Conservation (phyloP, 1,140 invertebrate genomes). For the Spodoptera litura region DNA sequence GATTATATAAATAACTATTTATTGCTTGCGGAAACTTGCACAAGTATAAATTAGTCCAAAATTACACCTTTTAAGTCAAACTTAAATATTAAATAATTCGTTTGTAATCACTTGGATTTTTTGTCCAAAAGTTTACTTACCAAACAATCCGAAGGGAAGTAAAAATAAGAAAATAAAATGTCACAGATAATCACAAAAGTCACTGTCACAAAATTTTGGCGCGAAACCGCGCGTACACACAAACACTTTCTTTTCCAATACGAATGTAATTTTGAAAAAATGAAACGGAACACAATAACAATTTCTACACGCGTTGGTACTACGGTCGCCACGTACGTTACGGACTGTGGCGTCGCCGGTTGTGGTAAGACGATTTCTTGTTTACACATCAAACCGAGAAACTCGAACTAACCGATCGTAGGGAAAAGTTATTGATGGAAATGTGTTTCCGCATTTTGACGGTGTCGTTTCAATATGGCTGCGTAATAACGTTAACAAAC, state of each 20-base stretch:
- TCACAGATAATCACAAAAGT: conserved; percentile 70
- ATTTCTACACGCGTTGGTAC: conserved; percentile 49
- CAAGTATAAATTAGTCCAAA: conserved; percentile 42
- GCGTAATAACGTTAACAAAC: conserved; percentile 71
- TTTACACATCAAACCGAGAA: conserved; percentile 67
- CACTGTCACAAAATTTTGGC: conserved; percentile 69
- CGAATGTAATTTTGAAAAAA: conserved; percentile 54
- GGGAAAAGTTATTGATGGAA: conserved; percentile 61
- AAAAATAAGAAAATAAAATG: conserved; percentile 52
- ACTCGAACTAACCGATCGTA: conserved; percentile 66
- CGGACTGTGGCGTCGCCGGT: conserved; percentile 75
- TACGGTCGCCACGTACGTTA: conserved; percentile 71
- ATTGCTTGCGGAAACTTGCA: conserved; percentile 65
- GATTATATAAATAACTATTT: conserved; percentile 65
- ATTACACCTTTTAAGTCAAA: neutral
- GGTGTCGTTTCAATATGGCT: conserved; percentile 71
- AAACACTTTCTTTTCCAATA: conserved; percentile 59
- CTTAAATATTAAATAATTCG: too few relatives aligned
- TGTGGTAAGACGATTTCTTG: conserved; percentile 68
- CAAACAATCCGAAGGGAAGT: conserved; percentile 48
- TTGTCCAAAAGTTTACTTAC: conserved; percentile 54
- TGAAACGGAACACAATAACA: conserved; percentile 46
- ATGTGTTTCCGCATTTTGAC: conserved; percentile 74
- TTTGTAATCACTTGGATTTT: neutral
- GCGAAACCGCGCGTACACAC: conserved; percentile 62